Evolutionary conservation across 2,113 vertebrate species (phyloP).

Genomic region (Ailurus styani): DNA sequence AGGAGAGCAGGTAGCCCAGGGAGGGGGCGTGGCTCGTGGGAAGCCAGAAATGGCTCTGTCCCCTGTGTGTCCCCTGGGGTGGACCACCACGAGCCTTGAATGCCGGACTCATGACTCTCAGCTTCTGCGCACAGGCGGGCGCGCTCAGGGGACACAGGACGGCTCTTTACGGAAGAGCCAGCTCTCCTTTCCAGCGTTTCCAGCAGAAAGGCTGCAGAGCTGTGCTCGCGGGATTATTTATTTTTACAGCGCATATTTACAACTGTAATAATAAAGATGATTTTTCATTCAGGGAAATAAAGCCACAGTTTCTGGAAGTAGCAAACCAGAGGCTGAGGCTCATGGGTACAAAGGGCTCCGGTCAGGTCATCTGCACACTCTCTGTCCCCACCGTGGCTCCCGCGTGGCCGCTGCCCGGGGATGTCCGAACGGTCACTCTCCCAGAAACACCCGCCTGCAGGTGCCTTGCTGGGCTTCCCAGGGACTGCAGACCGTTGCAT

Average conservation of each 20-base stretch:
- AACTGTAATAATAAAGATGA: not conserved
- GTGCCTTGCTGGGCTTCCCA: no score
- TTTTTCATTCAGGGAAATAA: not conserved
- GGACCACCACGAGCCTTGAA: not conserved
- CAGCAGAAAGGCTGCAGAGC: not conserved
- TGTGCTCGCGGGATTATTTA: not conserved
- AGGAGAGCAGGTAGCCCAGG: not conserved
- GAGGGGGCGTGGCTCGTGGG: fast-evolving
- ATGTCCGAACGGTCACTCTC: no score
- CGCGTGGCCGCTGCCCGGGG: fast-evolving
- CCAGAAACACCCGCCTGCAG: not conserved
- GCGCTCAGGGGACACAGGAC: fast-evolving
- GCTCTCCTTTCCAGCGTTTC: not conserved
- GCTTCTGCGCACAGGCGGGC: fast-evolving
- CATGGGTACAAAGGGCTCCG: not conserved
- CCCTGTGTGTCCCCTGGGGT: fast-evolving
- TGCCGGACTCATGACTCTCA: not conserved
- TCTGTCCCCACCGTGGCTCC: not conserved
- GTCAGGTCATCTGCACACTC: not conserved
- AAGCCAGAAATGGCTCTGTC: not conserved
- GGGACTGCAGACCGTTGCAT: not conserved
- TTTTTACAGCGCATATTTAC: not conserved
- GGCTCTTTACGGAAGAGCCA: not conserved
- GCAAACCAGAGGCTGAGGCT: not conserved
- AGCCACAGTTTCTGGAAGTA: not conserved